phyloP scores from a whole-genome alignment of 2,888 invertebrate species.

The Stenodema calcarata region DNA sequence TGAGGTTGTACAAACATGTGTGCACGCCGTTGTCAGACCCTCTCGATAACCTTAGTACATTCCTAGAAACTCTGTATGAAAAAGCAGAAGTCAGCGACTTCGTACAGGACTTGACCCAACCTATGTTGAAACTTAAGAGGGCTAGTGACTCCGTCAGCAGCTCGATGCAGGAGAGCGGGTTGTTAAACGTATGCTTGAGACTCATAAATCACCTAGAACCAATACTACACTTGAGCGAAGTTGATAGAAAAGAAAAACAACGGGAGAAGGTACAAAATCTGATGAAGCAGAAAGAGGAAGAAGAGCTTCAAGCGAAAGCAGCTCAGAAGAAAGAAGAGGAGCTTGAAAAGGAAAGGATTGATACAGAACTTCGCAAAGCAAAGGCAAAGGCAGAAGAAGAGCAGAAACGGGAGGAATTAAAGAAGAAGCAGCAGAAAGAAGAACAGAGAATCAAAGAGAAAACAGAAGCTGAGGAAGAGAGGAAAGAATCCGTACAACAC shows the following conservation, averaged over 20 bases:
- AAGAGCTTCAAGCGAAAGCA: constrained; percentile 45
- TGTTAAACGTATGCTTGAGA: background rate
- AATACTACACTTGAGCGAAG: background rate
- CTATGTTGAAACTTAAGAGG: constrained; percentile 3
- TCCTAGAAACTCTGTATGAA: background rate
- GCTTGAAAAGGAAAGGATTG: constrained; percentile 42
- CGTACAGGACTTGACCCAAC: constrained; percentile 6
- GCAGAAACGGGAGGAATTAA: constrained; percentile 50
- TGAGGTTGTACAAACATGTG: constrained; percentile 5
- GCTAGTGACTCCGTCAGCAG: background rate
- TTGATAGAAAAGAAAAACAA: constrained; percentile 53
- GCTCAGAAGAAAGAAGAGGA: constrained; percentile 43
- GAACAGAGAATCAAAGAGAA: constrained; percentile 36
- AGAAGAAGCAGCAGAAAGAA: constrained; percentile 47
- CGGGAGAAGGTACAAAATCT: constrained; percentile 25
- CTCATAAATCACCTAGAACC: constrained; percentile 7
- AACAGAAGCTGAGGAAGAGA: constrained; percentile 47
- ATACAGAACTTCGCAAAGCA: constrained; percentile 45
- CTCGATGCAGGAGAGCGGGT: background rate
- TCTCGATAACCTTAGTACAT: background rate
- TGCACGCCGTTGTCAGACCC: background rate
- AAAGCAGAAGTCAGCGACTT: constrained; percentile 9
- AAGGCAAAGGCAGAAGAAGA: constrained; percentile 48
- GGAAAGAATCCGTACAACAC: constrained; percentile 46
- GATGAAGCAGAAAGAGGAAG: constrained; percentile 45